A percentile compares a stretch with the other conserved stretches of the same genome.
phyloP scores from a whole-genome alignment of 1,140 invertebrate species.

The Sarcophaga peregrina region DNA sequence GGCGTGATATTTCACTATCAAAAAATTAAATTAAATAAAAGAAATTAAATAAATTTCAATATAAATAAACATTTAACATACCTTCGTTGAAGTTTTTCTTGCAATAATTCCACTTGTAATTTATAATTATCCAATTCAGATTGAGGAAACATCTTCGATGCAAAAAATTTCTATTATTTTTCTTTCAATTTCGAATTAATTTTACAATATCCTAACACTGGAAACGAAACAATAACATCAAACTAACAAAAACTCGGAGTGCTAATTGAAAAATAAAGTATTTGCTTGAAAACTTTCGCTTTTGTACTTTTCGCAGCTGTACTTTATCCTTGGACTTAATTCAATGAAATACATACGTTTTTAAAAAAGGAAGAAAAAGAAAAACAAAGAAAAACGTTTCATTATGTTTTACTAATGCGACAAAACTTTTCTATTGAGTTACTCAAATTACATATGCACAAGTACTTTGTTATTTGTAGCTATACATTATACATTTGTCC shows the following conservation, averaged over 20 bases:
- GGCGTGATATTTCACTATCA: constrained; percentile 61
- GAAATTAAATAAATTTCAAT: constrained; percentile 13
- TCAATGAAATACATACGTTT: not conserved
- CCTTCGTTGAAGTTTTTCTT: constrained; percentile 64
- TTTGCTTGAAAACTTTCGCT: not conserved
- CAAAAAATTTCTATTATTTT: not conserved
- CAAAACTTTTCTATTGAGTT: constrained; percentile 7
- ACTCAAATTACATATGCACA: not conserved
- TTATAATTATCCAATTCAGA: constrained; percentile 64
- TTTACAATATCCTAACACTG: not conserved
- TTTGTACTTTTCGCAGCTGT: not conserved
- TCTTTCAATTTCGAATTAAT: not conserved
- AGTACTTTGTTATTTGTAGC: not conserved
- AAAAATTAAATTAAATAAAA: not conserved
- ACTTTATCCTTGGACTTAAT: constrained; percentile 24
- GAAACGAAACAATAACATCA: not conserved
- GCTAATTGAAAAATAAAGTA: not conserved
- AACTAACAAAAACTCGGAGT: not conserved
- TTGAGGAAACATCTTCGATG: constrained; percentile 59
- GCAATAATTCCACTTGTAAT: constrained; percentile 63
- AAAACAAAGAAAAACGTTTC: not conserved
- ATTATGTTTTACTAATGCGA: constrained; percentile 27
- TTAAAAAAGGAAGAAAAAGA: not conserved
- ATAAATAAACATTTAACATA: constrained; percentile 33
- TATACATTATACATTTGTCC: not conserved